A percentile compares a stretch with the other conserved stretches of the same genome.
Evolutionary conservation across 2,888 invertebrate species (phyloP).

Genomic region (Oscheius myriophilus): DNA sequence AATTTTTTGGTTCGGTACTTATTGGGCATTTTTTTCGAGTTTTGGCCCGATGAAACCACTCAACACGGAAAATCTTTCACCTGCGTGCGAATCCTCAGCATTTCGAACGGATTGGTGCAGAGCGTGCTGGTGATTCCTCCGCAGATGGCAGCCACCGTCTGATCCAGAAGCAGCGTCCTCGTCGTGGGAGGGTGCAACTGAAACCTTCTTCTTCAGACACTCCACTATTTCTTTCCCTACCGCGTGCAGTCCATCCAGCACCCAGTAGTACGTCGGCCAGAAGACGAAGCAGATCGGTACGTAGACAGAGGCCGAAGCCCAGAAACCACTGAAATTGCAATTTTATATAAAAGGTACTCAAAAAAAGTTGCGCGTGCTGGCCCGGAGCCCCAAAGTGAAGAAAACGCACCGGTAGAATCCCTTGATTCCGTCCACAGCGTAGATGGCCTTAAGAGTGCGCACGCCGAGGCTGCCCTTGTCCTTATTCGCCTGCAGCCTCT

Average conservation of each 20-base stretch:
- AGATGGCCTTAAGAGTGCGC: conserved; percentile 49
- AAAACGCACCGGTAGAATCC: conserved; percentile 47
- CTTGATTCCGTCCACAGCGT: conserved; percentile 46
- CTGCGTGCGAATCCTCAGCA: conserved; percentile 56
- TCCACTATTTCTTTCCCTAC: not conserved
- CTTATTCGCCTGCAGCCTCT: conserved; percentile 27
- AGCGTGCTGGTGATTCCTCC: conserved; percentile 51
- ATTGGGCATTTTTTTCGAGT: no score
- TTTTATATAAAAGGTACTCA: no score
- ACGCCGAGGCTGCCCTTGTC: conserved; percentile 31
- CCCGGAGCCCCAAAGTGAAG: not conserved
- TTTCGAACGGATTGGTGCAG: conserved; percentile 57
- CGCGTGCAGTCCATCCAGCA: conserved; percentile 42
- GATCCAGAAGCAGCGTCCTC: conserved; percentile 47
- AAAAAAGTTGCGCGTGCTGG: not conserved
- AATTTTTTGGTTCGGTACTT: no score
- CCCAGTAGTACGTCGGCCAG: conserved; percentile 54
- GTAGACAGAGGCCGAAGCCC: conserved; percentile 52
- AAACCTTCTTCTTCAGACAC: not conserved
- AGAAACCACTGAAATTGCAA: conserved; percentile 39
- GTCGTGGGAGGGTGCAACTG: conserved; percentile 35
- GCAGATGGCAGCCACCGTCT: conserved; percentile 50
- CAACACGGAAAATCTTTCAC: not conserved
- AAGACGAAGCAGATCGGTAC: conserved; percentile 54
- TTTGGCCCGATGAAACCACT: no score